phyloP scores from a whole-genome alignment of 2,113 vertebrate genomes.

The Hepsetus odoe region DNA sequence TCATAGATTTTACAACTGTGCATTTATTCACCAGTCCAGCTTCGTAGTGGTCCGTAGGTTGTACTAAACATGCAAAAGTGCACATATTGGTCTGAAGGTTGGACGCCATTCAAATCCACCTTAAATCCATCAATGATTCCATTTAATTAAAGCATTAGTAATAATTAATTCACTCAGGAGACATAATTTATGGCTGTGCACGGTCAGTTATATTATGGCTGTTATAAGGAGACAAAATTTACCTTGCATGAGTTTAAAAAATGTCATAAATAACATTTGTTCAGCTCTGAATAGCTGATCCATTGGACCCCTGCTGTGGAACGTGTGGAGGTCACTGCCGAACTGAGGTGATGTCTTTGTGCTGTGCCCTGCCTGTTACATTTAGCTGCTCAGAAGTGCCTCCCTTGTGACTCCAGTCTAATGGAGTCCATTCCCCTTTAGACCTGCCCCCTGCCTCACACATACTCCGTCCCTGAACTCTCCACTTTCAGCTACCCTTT shows the following conservation, averaged over 20 bases:
- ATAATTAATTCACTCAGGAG: no score
- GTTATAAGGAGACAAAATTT: background rate
- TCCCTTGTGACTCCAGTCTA: slow-evolving; percentile 30
- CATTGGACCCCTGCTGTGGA: background rate
- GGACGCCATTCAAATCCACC: background rate
- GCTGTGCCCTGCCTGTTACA: slow-evolving; percentile 15
- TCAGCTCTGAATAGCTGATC: slow-evolving; percentile 14
- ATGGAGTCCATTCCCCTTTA: slow-evolving; percentile 32
- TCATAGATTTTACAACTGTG: background rate
- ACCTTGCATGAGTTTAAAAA: background rate
- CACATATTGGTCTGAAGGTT: background rate
- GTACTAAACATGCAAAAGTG: no score
- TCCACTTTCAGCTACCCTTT: background rate
- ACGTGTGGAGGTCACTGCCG: slow-evolving; percentile 8
- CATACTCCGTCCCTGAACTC: background rate
- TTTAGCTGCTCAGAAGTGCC: slow-evolving; percentile 29
- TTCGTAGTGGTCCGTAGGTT: background rate
- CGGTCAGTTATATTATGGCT: background rate
- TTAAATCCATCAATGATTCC: no score
- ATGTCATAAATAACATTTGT: slow-evolving; percentile 5
- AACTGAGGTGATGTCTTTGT: slow-evolving; percentile 1
- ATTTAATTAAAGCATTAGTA: no score
- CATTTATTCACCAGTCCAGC: background rate
- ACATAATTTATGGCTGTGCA: background rate
- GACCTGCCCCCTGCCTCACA: slow-evolving; percentile 6